Evolutionary conservation across 1,140 invertebrate species (phyloP), one percentile per base, ranked within the genome.

Genomic region (Adoxophyes honmai): DNA sequence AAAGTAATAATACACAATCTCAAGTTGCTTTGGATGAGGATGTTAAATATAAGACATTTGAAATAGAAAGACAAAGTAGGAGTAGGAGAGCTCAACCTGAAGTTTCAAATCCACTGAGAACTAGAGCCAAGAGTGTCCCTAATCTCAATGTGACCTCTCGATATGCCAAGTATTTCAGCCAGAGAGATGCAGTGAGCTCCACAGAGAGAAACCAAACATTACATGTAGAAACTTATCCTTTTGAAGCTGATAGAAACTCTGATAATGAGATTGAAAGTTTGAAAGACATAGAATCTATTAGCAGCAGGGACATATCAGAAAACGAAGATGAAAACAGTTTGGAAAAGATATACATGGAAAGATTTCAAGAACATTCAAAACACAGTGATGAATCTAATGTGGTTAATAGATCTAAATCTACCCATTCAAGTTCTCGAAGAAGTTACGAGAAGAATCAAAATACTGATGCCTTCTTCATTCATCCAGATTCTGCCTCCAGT

Each of bases 131-230:
- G 70, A 89, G 88, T 81, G 85, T 88, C n/a, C 86, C 88, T 0
- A 89, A 90, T 73, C 66, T 90, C 21, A 81, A 85, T 60, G 81
- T 82, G 4, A 87, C 81, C 39, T 89, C 88, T 33, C 76, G 76
- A 59, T 90, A 89, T 78, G 88, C 89, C 28, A 89, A 89, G 73
- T 89, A 88, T 74, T 90, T 89, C 53, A 89, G 88, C 54, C 79
- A 89, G 73, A 87, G 78, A 75, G 86, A 90, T 70, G 73, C 70
- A 18, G 13, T 76, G 8, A 80, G 75, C 71, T 69, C 83, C 37
- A 70, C 66, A 52, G 70, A 79, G 36, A 62, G 62, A 56, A 66
- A 76, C 57, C 68, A 59, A 21, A 57, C 39, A 15, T 14, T 64
- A 16, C 60, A 70, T 67, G 42, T 65, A 28, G 42, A 48, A 4